Base-by-base conservation (phyloP, 2,888 invertebrate genomes). In the Lepidochitona cinerea region DNA sequence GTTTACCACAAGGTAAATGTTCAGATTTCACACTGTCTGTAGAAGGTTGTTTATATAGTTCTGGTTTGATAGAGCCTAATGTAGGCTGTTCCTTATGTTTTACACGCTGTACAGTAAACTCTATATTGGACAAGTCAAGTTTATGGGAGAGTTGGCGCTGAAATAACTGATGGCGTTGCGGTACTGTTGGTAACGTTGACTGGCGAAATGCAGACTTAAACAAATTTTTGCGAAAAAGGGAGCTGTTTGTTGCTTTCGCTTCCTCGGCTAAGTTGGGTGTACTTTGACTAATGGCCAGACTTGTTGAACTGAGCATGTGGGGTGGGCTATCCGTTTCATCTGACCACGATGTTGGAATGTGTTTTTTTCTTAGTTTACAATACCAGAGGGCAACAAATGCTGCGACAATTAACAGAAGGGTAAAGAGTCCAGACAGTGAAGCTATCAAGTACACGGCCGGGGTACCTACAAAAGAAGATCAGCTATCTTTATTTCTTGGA, bases 141-240 rank as follows among this genome's bases (percentile, higher is more conserved):
- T 95, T 93, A 87, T 96, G 95, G 0, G 95, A 95, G 41, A 95
- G 92, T 89, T 96, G 95, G 0, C 96, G 92, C 87, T 95, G 95
- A 90, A 96, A 96, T 66, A 94, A 94, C 89, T 95, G 95, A 89
- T 95, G 95, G 35, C 95, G 93, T 64, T 94, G 95, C 6, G 95
- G 95, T 5, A 95, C 95, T 68, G 95, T 95, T 1, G 96, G 96
- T 36, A 96, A 91, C 0, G 96, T 96, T 0, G 95, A 95, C 91
- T 96, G 96, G 9, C 95, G 93, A 23, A 95, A 91, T n/a, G 95
- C 94, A 94, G 79, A 70, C 77, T 85, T 84, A 66, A 84, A 84
- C 41, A 85, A 77, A 32, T 80, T 78, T 64, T 81, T 78, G 70
- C 77, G 80, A 29, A 65, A 33, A 53, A 81, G 72, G 0, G 71